A percentile compares a stretch with the other conserved stretches of the same genome.
Evolutionary conservation across 1,140 invertebrate species (phyloP).

Genomic region (Goniozus legneri): DNA sequence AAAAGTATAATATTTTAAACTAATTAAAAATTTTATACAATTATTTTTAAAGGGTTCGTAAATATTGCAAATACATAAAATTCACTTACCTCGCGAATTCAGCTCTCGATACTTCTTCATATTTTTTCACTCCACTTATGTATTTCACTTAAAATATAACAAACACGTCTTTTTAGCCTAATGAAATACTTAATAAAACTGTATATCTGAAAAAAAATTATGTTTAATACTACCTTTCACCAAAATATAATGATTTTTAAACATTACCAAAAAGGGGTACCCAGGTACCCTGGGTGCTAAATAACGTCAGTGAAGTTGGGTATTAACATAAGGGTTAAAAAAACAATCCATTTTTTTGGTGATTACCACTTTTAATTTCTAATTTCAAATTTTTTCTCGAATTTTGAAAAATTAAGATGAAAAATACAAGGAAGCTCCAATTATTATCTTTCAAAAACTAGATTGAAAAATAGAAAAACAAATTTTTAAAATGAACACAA

Average conservation of each 20-base stretch:
- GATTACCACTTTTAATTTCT: no score
- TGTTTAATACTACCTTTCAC: neutral
- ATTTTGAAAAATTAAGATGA: no score
- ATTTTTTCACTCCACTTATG: neutral
- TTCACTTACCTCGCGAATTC: neutral
- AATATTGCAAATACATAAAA: neutral
- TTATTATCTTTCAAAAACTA: no score
- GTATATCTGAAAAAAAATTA: neutral
- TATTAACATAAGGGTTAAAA: constrained; percentile 2
- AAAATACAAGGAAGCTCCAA: no score
- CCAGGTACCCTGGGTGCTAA: constrained; percentile 3
- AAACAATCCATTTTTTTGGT: neutral
- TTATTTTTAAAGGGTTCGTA: neutral
- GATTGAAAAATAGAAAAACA: no score
- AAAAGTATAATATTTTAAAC: no score
- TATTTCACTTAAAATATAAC: neutral
- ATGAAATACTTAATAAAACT: neutral
- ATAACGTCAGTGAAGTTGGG: constrained; percentile 2
- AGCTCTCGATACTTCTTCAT: neutral
- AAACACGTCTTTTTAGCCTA: neutral
- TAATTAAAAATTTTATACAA: neutral
- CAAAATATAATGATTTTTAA: neutral
- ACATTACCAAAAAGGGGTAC: neutral
- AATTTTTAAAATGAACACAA: no score
- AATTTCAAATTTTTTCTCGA: no score